Base-by-base conservation (phyloP, 1,140 invertebrate species). In the Ganaspis sp. region DNA sequence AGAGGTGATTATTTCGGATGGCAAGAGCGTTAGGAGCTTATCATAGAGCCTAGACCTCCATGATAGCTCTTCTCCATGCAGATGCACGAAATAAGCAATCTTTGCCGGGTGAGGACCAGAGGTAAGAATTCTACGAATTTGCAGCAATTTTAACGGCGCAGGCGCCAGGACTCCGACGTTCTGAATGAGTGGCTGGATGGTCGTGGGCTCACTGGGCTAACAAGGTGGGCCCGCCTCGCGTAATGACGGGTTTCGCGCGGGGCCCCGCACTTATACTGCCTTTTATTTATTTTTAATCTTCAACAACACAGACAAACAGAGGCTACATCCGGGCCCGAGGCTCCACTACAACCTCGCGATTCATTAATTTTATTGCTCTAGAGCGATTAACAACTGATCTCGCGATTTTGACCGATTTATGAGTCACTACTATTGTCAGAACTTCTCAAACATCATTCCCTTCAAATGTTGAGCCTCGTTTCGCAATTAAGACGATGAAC, bases 231-330 rank as follows among this genome's bases (percentile, higher is more conserved):
- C 90, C 88, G 90, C 89, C 90, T 91, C 87, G 86, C 88, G 88
- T 90, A 91, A 91, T 91, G 84, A 91, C 84, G 84, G 89, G 89
- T 90, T 90, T 91, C 88, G 88, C 90, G 86, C 89, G 87, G 88
- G 88, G 85, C 88, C 87, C 89, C 86, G 87, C 88, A 91, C 88
- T 90, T 91, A 49, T 49, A 91, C 87, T 89, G 88, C 86, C 88
- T 91, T 90, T 91, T 91, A 91, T 90, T 91, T 91, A 90, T 91
- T 90, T 89, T 89, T 87, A 88, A 86, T 91, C 88, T 86, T 85
- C 81, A 77, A 79, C 83, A 82, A 85, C 83, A 84, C 81, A 84
- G 81, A 86, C 82, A 78, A 80, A 87, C 85, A 80, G 86, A 87
- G 85, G 87, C 85, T 77, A 86, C 89, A 90, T 90, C 89, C 89